Base-by-base conservation (phyloP, 2,113 vertebrate species). In the Lepidothrix coronata region DNA sequence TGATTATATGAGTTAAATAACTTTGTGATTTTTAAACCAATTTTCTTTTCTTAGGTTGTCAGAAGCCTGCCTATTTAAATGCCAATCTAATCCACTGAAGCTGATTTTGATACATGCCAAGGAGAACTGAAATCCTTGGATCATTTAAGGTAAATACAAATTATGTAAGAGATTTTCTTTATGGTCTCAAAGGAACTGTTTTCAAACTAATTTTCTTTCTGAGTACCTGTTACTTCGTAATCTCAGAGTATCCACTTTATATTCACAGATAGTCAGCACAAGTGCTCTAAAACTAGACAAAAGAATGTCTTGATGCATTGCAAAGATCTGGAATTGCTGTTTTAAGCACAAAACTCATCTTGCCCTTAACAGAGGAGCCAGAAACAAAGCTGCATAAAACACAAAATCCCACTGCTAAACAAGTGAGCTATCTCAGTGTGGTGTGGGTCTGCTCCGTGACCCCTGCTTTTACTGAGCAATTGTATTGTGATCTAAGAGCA, bases 381-480 rank as follows among this genome's bases (percentile, higher is more conserved):
- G 73, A 87, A 77, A 27, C 5, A 62, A 89, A 80, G 16, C 30
- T 78, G 16, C 21, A 39, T 41, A 62, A 77, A 76, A 30, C 22
- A 46, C 4, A 25, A 49, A 91, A 63, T 77, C 10, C 28, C 70
- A 5, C 27, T 31, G 23, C 48, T 84, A 59, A 89, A 66, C 9
- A 72, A 43, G 5, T 2, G 1, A 1, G 0, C 8, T 88, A 0
- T 70, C 19, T 70, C 2, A 0, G 3, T 66, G 52, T 49, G 17
- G 12, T 83, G 28, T 5, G 8, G 27, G 4, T 30, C 15, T 66
- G 24, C 54, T 79, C 12, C 2, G 1, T 31, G 19, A 3, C 6
- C 9, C 20, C 48, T 65, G 8, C 37, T 83, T 71, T 75, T 62
- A 25, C 17, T 41, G 16, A 39, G 16, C 13, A 28, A 13, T 17